A percentile compares a stretch with the other conserved stretches of the same genome.
phyloP scores from a whole-genome alignment of 2,888 invertebrate species.

The Sabellastarte sp. region DNA sequence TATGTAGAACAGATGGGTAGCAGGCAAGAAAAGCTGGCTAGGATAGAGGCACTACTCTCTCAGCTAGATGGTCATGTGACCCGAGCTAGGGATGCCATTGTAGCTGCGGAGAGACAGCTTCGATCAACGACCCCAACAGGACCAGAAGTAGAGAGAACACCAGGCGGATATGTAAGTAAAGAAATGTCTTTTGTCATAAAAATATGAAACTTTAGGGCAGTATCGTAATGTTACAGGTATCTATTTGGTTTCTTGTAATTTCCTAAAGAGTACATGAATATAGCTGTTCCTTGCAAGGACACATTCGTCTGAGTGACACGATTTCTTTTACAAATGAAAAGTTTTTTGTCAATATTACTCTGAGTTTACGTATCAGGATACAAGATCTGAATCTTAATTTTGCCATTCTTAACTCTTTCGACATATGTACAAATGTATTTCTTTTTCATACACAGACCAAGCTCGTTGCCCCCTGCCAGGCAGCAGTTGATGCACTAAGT shows the following conservation, averaged over 20 bases:
- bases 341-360: no score
- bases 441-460: neutral
- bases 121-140: constrained; percentile 79
- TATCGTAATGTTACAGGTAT: no score
- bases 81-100: constrained; percentile 80
- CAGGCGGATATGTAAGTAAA: constrained; percentile 40
- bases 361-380: no score
- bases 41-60: constrained; percentile 37
- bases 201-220: no score
- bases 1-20: neutral
- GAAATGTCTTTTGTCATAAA: no score
- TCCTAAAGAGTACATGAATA: no score
- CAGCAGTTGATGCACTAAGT: constrained; percentile 77
- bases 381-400: no score
- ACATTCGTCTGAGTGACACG: no score
- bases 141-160: constrained; percentile 67
- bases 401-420: no score
- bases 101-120: constrained; percentile 85
- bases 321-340: no score
- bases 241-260: no score
- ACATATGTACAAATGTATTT: neutral
- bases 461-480: constrained; percentile 65
- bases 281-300: no score
- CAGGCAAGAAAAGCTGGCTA: constrained; percentile 4
- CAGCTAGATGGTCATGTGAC: constrained; percentile 43